Evolutionary conservation across 2,113 vertebrate genomes (phyloP).

Genomic region (Tragelaphus buxtoni): DNA sequence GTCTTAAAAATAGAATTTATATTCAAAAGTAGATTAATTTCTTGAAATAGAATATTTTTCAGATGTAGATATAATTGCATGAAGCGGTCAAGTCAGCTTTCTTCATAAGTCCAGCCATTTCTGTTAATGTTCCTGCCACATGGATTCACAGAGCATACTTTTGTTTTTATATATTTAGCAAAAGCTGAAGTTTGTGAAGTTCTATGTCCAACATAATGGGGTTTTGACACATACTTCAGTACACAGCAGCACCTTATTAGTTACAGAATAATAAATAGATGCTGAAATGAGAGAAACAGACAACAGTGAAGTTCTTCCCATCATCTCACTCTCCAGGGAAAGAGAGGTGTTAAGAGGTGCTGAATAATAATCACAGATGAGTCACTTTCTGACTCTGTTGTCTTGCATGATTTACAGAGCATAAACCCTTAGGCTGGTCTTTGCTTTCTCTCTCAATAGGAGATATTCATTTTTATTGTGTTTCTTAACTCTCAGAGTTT

Average conservation of each 20-base stretch:
- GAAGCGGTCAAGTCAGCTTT: not conserved
- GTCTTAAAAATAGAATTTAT: not conserved
- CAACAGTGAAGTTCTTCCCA: not conserved
- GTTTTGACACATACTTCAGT: not conserved
- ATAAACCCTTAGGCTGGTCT: not conserved
- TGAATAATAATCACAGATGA: conserved; percentile 27
- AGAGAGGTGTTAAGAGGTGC: conserved; percentile 1
- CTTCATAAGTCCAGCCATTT: not conserved
- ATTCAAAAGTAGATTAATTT: not conserved
- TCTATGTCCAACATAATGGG: not conserved
- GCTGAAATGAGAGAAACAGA: not conserved
- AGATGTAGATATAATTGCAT: not conserved
- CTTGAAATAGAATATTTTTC: not conserved
- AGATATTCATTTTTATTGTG: not conserved
- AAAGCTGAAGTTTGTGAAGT: not conserved
- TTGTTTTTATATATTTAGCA: not conserved
- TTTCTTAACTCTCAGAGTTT: not conserved
- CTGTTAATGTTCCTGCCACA: not conserved
- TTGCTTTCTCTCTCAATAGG: not conserved
- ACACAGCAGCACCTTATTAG: conserved; percentile 17
- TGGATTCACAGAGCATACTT: not conserved
- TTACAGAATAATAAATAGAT: not conserved
- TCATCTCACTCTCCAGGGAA: not conserved
- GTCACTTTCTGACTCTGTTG: not conserved
- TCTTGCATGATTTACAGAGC: conserved; percentile 8